Evolutionary conservation across 2,888 invertebrate genomes (phyloP).

Genomic region (Cinara cedri): DNA sequence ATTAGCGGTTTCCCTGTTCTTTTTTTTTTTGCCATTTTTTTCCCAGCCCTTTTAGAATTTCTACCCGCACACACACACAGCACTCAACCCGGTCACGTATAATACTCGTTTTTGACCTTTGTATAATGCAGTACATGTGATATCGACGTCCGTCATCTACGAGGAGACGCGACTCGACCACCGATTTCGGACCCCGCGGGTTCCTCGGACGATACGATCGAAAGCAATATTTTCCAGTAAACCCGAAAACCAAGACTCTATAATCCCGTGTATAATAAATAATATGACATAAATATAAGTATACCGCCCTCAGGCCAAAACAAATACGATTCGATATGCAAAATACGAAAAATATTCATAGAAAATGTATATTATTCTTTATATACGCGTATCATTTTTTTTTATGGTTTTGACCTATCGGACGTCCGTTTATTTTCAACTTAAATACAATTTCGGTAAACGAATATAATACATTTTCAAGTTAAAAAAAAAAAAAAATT

Average conservation of each 20-base stretch:
- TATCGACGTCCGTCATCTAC: too few species aligned
- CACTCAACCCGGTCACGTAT: too few species aligned
- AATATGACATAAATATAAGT: not conserved
- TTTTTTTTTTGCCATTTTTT: not conserved
- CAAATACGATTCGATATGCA: constrained; percentile 15
- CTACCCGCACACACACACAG: not conserved
- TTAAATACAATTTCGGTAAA: too few species aligned
- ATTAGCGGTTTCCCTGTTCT: not conserved
- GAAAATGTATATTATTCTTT: constrained; percentile 1
- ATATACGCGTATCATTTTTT: not conserved
- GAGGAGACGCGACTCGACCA: too few species aligned
- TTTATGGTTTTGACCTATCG: not conserved
- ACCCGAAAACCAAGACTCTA: not conserved
- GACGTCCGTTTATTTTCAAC: not conserved
- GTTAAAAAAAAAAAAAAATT: too few species aligned
- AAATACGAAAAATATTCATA: constrained; percentile 3
- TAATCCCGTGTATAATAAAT: not conserved
- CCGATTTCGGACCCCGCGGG: not conserved
- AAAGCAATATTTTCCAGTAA: not conserved
- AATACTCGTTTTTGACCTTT: too few species aligned
- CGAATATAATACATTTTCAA: too few species aligned
- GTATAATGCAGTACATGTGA: too few species aligned
- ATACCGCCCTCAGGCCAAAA: constrained; percentile 17
- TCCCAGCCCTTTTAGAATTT: not conserved
- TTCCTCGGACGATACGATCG: not conserved